Conservation (phyloP, 2,797 vertebrate genomes). For the Sylvilagus floridanus region DNA sequence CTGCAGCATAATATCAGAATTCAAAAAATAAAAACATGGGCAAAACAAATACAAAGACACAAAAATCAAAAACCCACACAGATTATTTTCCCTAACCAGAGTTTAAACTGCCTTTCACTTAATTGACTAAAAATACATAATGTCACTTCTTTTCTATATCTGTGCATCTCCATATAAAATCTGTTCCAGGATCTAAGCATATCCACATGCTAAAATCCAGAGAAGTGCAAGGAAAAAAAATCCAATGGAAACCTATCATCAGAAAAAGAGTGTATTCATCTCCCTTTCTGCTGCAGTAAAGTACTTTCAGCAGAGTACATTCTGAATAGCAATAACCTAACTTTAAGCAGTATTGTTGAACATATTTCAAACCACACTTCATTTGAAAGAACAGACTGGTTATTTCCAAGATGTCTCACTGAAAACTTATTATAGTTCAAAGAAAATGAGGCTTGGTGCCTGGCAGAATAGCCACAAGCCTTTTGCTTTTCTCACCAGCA, state of each 20-base stretch:
- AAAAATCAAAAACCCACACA: neutral
- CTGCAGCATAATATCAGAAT: neutral
- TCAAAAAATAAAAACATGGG: neutral
- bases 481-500: conserved; percentile 58
- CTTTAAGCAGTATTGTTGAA: conserved; percentile 44
- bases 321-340: conserved; percentile 29
- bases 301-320: neutral
- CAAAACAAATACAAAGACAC: neutral
- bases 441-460: conserved; percentile 65
- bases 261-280: neutral
- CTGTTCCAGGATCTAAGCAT: neutral
- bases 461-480: conserved; percentile 38
- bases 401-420: conserved; percentile 60
- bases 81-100: neutral
- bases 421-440: conserved; percentile 27
- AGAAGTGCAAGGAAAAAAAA: neutral
- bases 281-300: neutral
- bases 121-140: conserved; percentile 17
- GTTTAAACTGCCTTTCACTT: conserved; percentile 28
- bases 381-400: conserved; percentile 60
- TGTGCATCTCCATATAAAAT: neutral
- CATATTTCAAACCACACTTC: conserved; percentile 45
- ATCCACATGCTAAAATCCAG: conserved; percentile 13
- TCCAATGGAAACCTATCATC: neutral
- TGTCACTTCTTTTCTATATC: neutral